phyloP scores from a whole-genome alignment of 2,888 invertebrate species.

The Scaptomyza tumidula region DNA sequence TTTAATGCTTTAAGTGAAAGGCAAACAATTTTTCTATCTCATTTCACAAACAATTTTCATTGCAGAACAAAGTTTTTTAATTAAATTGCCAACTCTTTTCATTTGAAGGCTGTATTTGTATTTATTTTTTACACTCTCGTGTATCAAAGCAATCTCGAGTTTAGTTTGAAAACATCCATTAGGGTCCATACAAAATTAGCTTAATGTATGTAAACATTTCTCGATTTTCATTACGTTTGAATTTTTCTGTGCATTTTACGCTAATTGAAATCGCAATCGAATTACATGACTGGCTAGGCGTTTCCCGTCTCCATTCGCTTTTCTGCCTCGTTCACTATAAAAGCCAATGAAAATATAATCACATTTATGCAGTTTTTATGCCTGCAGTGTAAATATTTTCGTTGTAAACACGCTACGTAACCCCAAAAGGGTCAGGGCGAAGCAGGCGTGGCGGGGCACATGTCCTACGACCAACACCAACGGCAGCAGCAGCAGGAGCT shows the following conservation, averaged over 20 bases:
- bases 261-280: slow-evolving; percentile 81
- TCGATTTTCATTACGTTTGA: slow-evolving; percentile 28
- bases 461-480: neutral
- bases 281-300: slow-evolving; percentile 63
- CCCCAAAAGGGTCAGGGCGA: neutral
- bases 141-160: slow-evolving; percentile 8
- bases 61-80: neutral
- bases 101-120: neutral
- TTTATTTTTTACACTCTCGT: neutral
- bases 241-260: slow-evolving; percentile 68
- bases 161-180: slow-evolving; percentile 8
- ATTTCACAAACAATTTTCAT: neutral
- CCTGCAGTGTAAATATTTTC: slow-evolving; percentile 80
- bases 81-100: neutral
- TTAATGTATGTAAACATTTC: slow-evolving; percentile 8
- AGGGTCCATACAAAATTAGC: slow-evolving; percentile 25
- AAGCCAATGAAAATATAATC: slow-evolving; percentile 79
- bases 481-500: slow-evolving; percentile 24
- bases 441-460: neutral
- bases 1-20: neutral
- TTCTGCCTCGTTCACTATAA: slow-evolving; percentile 24
- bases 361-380: slow-evolving; percentile 81
- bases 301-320: slow-evolving; percentile 2
- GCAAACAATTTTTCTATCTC: neutral
- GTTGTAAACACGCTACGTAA: slow-evolving; percentile 59